Conservation (phyloP, 1,140 invertebrate species). For the Tetraneura akinire region DNA sequence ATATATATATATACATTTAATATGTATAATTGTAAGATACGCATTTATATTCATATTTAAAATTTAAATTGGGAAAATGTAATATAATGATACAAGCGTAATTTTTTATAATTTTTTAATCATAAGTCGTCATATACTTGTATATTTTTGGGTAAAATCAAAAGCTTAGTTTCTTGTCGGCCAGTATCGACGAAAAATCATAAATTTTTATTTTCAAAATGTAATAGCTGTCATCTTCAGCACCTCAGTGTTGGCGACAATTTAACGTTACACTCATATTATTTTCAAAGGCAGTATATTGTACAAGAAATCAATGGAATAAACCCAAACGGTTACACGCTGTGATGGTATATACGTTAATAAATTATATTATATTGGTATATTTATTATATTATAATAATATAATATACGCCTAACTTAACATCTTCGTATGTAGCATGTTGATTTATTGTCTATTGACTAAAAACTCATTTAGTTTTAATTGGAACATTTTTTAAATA, state of each 20-base stretch:
- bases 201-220: constrained; percentile 45
- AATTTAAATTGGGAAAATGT: too few relatives aligned
- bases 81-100: too few relatives aligned
- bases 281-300: background rate
- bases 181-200: constrained; percentile 20
- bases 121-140: background rate
- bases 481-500: too few relatives aligned
- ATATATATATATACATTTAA: too few relatives aligned
- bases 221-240: constrained; percentile 36
- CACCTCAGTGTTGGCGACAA: constrained; percentile 1
- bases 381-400: background rate
- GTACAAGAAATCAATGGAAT: too few relatives aligned
- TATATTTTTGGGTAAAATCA: background rate
- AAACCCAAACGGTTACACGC: background rate
- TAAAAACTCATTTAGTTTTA: too few relatives aligned
- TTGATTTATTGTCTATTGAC: too few relatives aligned
- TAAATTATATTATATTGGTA: background rate
- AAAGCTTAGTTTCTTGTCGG: constrained; percentile 11
- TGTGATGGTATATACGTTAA: background rate
- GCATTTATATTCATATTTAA: too few relatives aligned
- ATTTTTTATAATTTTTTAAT: too few relatives aligned
- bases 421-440: too few relatives aligned
- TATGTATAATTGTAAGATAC: too few relatives aligned
- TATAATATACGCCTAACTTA: too few relatives aligned
- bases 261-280: constrained; percentile 28